Base-by-base conservation (phyloP, 2,797 vertebrate species). In the Sebastolobus altivelis region DNA sequence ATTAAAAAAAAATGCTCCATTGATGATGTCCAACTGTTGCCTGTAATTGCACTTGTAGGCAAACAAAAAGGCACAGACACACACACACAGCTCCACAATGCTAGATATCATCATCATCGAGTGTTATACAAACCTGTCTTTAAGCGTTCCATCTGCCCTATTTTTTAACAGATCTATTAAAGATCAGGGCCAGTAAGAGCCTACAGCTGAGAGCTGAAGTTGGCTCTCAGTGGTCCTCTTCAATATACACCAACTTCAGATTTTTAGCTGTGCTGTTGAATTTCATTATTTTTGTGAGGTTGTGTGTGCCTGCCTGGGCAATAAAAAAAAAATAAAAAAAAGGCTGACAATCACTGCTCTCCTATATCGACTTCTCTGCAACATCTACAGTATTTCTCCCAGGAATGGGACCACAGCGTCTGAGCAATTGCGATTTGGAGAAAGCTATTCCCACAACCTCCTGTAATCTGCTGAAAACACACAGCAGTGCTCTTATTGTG, bases 101-200 rank as follows among this genome's bases (percentile, higher is more conserved):
- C 35, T 52, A 38, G 16, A 62, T 55, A 68, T 71, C 20, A 61
- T 54, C 38, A 37, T 49, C 20, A n/a, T 0, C 33, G 25, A 80
- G 68, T 79, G 69, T 65, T 72, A 65, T 25, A 77, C 60, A 74
- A 75, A 77, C 35, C 43, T 61, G 40, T 76, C 69, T 84, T 66
- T 68, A 82, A 85, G 79, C 68, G 67, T 75, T 70, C 35, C 31
- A 40, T 72, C 27, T 67, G 54, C 11, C 49, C 35, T 67, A 5
- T 75, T 74, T 84, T 79, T 77, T 56, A 31, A 73, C 59, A 75
- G 46, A 76, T 77, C 55, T 82, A 75, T 29, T 81, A 75, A 72
- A 84, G 66, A 82, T 82, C 80, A 83, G 40, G 63, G 72, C 52
- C 72, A 43, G 35, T 75, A 60, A 82, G 66, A 81, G 73, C 72